Conservation (phyloP, 2,113 vertebrate species). For the Herpailurus yagouaroundi region DNA sequence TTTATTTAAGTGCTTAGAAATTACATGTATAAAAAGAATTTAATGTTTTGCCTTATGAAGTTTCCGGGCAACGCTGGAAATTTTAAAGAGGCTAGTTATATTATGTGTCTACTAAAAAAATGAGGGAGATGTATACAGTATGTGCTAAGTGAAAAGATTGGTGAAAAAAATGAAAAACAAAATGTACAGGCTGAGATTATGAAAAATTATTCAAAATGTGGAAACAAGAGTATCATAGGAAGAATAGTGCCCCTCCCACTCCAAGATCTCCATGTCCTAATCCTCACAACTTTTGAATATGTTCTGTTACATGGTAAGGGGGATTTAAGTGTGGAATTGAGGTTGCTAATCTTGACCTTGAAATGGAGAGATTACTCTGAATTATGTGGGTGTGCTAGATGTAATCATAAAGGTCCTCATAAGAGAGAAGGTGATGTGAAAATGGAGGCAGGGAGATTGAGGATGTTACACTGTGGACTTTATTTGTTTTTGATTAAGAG, state of each 20-base stretch:
- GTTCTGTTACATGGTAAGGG: neutral
- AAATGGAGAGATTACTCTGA: neutral
- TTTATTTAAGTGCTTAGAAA: neutral
- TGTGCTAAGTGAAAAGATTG: neutral
- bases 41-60: neutral
- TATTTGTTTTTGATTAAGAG: neutral
- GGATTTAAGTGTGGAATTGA: neutral
- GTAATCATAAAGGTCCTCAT: neutral
- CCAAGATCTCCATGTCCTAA: neutral
- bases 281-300: neutral
- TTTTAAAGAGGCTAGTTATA: neutral
- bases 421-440: constrained; percentile 1
- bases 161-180: neutral
- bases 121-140: neutral
- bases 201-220: constrained; percentile 39
- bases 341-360: neutral
- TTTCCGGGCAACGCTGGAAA: neutral
- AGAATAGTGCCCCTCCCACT: neutral
- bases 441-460: neutral
- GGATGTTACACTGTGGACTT: neutral
- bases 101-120: neutral
- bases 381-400: neutral
- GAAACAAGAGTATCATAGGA: neutral
- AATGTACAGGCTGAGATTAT: neutral
- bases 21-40: neutral